Base-by-base conservation (phyloP, 2,888 invertebrate genomes). In the Thysanoteuthis rhombus region DNA sequence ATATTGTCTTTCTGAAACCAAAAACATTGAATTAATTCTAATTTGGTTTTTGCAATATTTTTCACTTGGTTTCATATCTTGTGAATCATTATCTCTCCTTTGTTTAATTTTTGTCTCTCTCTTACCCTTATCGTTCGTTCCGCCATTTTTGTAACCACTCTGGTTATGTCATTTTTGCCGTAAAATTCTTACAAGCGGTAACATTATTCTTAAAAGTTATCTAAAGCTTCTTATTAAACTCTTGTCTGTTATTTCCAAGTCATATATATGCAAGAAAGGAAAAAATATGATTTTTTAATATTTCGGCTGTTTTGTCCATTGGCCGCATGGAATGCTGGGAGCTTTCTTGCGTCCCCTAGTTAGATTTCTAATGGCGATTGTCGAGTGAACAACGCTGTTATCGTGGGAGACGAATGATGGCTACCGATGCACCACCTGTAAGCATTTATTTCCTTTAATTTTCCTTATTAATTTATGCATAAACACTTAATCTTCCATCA, bases 381-480 rank as follows among this genome's bases (percentile, higher is more conserved):
- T 92, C 93, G 93, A 93, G 93, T 94, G 94, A 94, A 93, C 92
- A 47, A n/a, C 93, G 93, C 93, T 94, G 93, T 94, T 91, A 91
- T 90, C 93, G 91, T 94, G 75, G 93, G 93, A 93, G 93, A 91
- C 93, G 93, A 94, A 94, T 94, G 91, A 95, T 95, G 95, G 95
- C 94, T 92, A 94, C 92, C 93, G 94, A 95, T 93, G 93, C 94
- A 90, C 94, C 94, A 90, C 94, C 94, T 94, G 95, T 95, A 95
- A 94, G 95, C 90, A 45, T 92, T 93, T 92, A 90, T 93, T 58
- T 58, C 93, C 40, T 52, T 32, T 92, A 93, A 38, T 93, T 93
- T 90, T 91, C 40, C 22, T 39, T 10, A 38, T 89, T 90, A 93
- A 90, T 28, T 90, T 25, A n/a, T 93, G 38, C 52, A 90, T 39